Evolutionary conservation across 2,113 vertebrate species (phyloP), one percentile per base, ranked within the genome.

Genomic region (Pongo pygmaeus): DNA sequence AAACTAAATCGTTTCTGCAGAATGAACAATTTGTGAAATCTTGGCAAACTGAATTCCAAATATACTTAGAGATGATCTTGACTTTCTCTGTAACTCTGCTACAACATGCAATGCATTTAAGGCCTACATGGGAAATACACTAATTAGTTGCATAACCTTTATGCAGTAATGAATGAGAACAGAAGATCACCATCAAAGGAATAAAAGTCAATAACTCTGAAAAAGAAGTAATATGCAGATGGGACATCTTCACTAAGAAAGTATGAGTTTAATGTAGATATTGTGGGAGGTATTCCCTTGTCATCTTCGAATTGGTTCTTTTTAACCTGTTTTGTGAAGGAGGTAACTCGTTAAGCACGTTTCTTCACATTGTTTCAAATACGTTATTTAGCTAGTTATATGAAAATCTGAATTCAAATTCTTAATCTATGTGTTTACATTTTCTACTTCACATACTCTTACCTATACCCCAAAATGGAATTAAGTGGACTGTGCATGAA

Each of bases 21-120:
- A 95, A 97, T 95, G 97, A 98, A 96, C 90, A 89, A 93, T 97
- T 96, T 95, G 83, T 96, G 96, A 97, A 95, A 91, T 95, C 94
- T 93, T 93, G 74, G 93, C 96, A 97, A 97, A 97, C 50, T 94
- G 92, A 97, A 96, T 96, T 96, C 81, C 92, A 93, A 94, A 84
- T 80, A 92, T 74, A 93, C 90, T 97, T 88, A 96, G 94, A 89
- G 85, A 95, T 35, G 81, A 89, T 97, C 93, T 94, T 91, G 85
- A 95, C 93, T 96, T 96, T 72, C 93, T 40, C 52, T 69, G 84
- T 78, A 96, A 92, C 38, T 95, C 46, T 48, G 80, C 86, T 87
- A 59, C 75, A 80, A 96, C 79, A 84, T n/a, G 87, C 30, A 52
- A 22, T n/a, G 86, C 14, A 2, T 59, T 94, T 86, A 79, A 96